Base-by-base conservation (phyloP, 2,113 vertebrate genomes). In the Sprattus sprattus region DNA sequence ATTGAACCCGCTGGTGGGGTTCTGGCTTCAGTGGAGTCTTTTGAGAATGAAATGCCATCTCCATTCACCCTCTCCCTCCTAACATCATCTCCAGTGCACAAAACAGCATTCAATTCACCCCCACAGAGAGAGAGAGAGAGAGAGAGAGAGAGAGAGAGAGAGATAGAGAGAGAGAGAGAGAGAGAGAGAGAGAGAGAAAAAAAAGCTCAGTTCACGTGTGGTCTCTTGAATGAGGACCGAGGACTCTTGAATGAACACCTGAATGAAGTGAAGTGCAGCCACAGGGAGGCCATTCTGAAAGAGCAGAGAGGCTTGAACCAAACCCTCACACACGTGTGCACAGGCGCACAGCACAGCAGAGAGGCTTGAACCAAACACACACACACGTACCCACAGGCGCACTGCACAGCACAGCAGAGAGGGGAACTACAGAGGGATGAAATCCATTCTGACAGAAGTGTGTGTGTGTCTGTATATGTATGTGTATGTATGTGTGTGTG, bases 31-130 rank as follows among this genome's bases (percentile, higher is more conserved):
- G 82, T 78, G 82, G 82, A 82, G 86, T 28, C 47, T 28, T 83
- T 81, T 85, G 86, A 85, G 81, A 85, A 86, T 87, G 75, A 92
- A 91, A 91, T 47, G 81, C 82, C 86, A 86, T 81, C 88, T 82
- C 82, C 91, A 87, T 92, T 91, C 89, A 92, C 85, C 85, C 90
- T 91, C 88, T 90, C 94, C 87, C 90, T 87, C 81, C 50, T 39
- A 86, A 84, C 75, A 81, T 81, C 80, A 39, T 47, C 3, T 60
- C 25, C 64, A 71, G 25, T 28, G 71, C 32, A 15, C 71, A 28
- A 4, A 28, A 32, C 20, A 64, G 22, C 57, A 71, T 28, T 71
- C 64, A 71, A 25, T 13, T 71, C 64, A 71, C 64, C 64, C 25
- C n/a, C 64, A 11, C 64, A 75, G 25, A 39, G n/a, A 75, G n/a